Conservation (phyloP, 1,140 invertebrate species). For the Drosophila prosaltans region DNA sequence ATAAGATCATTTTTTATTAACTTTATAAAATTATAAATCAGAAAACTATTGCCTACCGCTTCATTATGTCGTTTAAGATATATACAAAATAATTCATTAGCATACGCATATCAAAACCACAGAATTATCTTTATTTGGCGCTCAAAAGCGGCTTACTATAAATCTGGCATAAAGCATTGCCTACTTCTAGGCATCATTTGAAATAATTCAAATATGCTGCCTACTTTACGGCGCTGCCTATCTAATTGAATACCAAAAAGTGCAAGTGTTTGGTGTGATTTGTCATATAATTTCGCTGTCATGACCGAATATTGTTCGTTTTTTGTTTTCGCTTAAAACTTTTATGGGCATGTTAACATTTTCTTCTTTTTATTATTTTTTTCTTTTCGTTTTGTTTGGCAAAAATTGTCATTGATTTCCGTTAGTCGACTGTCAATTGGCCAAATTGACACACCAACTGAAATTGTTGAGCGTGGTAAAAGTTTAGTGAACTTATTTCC, state of each 20-base stretch:
- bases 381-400: not conserved
- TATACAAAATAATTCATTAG: too few species aligned
- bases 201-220: not conserved
- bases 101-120: too few species aligned
- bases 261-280: not conserved
- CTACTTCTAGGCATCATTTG: slow-evolving; percentile 14
- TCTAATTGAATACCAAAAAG: not conserved
- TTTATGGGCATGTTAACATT: slow-evolving; percentile 6
- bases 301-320: slow-evolving; percentile 7
- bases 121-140: too few species aligned
- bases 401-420: slow-evolving; percentile 18
- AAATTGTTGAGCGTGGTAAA: slow-evolving; percentile 29
- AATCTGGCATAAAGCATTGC: slow-evolving; percentile 7
- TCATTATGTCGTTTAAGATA: too few species aligned
- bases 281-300: not conserved
- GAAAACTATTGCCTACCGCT: too few species aligned
- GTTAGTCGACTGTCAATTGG: slow-evolving; percentile 39
- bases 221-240: too few species aligned
- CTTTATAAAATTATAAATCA: too few species aligned
- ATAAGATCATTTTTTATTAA: too few species aligned
- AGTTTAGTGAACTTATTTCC: slow-evolving; percentile 66
- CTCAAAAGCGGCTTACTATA: not conserved
- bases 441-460: slow-evolving; percentile 11
- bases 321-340: slow-evolving; percentile 19
- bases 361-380: not conserved